Base-by-base conservation (phyloP, 2,888 invertebrate genomes). In the Pyralis farinalis region DNA sequence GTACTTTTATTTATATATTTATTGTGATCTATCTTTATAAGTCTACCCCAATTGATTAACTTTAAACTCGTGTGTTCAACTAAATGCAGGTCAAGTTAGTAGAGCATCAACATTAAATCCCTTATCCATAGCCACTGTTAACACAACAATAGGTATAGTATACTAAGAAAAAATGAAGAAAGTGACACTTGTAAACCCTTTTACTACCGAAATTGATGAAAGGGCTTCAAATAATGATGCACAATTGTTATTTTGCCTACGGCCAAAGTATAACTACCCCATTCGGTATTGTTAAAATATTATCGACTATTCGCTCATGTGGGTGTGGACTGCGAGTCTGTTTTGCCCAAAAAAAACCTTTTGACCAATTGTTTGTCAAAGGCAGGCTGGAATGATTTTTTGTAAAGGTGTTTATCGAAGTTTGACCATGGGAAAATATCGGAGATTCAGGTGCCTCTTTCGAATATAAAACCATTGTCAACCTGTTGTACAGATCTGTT, bases 341-440 rank as follows among this genome's bases (percentile, higher is more conserved):
- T 85, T 85, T 82, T 70, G 76, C 44, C 53, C 50, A 69, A 78
- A 84, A 81, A 86, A 86, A 71, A 58, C 63, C 65, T 61, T 82
- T 88, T 86, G 85, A 85, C 85, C 86, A 77, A 84, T 79, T 88
- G 87, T 88, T 87, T 87, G 86, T 79, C 72, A 79, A 81, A 81
- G 68, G 71, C 60, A 70, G 71, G 67, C 67, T 72, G 71, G 63
- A 51, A 67, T 61, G 60, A 68, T 81, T 85, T 86, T 88, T 86
- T 87, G 81, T 75, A 53, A 57, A 76, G 72, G 81, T 86, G 84
- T 83, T 87, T 87, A 80, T 83, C 70, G 72, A 55, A 76, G 79
- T 79, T 83, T 86, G 87, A 87, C 87, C 88, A 87, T 88, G 88
- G 87, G 88, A 88, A 87, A 87, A 87, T 87, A 82, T 86, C 61